phyloP scores from a whole-genome alignment of 1,140 invertebrate genomes.

The Aphelenchoides fujianensis region DNA sequence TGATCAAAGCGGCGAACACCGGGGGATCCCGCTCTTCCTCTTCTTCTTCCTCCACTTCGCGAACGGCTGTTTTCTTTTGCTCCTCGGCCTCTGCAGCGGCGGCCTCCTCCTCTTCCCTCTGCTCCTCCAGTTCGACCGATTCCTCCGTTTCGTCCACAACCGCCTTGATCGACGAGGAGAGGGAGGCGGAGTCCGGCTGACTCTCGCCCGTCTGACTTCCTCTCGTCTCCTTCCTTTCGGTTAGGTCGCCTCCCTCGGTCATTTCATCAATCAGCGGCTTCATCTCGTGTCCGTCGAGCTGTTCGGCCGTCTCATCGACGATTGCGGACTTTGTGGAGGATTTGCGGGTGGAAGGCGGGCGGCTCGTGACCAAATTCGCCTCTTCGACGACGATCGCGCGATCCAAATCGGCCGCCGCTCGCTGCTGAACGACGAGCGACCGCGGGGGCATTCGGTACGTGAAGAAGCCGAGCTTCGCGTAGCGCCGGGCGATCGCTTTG shows the following conservation, averaged over 20 bases:
- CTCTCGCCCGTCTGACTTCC: no score
- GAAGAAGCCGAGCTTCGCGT: slow-evolving; percentile 17
- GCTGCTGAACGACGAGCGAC: neutral
- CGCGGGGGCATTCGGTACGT: slow-evolving; percentile 8
- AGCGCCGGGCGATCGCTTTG: neutral
- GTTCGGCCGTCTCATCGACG: slow-evolving; percentile 9
- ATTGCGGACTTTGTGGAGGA: no score
- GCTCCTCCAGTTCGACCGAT: slow-evolving; percentile 16
- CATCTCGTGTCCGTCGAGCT: no score
- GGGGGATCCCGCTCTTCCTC: slow-evolving; percentile 40
- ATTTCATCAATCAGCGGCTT: no score
- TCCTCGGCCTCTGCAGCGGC: slow-evolving; percentile 18
- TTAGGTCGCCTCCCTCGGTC: no score
- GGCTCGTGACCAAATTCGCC: neutral
- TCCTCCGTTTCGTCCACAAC: slow-evolving; percentile 1
- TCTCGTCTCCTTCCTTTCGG: no score
- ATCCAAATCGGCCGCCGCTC: neutral
- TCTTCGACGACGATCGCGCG: neutral
- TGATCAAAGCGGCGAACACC: slow-evolving; percentile 35
- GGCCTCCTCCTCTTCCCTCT: slow-evolving; percentile 16
- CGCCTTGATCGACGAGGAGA: neutral
- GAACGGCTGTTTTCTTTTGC: no score
- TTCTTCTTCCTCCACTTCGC: slow-evolving; percentile 23
- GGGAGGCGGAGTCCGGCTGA: neutral
- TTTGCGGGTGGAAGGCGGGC: neutral